Conservation (phyloP, 1,140 invertebrate genomes). For the Leucophenga varia region DNA sequence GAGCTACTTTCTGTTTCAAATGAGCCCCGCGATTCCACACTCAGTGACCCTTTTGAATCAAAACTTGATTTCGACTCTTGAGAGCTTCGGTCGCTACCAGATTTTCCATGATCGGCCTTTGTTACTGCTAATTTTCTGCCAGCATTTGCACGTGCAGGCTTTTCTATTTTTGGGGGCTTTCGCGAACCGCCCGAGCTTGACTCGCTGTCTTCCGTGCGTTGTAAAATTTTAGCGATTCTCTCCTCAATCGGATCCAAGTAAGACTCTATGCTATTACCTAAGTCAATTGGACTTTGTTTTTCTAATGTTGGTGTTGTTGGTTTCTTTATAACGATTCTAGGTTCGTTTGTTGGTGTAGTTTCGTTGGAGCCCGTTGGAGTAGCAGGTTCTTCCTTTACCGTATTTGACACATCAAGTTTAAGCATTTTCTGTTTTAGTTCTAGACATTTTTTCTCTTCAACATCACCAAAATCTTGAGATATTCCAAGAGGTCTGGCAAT, state of each 20-base stretch:
- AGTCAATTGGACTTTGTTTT: constrained; percentile 64
- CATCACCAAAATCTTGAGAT: constrained; percentile 69
- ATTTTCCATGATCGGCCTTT: constrained; percentile 35
- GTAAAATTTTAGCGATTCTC: constrained; percentile 41
- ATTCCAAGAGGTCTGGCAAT: constrained; percentile 75
- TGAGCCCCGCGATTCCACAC: constrained; percentile 67
- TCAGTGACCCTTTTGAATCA: constrained; percentile 63
- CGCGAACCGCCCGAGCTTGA: constrained; percentile 49
- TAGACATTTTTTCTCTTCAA: constrained; percentile 59
- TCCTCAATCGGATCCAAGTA: constrained; percentile 52
- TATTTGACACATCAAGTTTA: constrained; percentile 34
- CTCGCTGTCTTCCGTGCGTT: constrained; percentile 48
- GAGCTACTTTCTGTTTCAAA: constrained; percentile 74
- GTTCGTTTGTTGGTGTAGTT: constrained; percentile 38
- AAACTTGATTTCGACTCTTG: constrained; percentile 64
- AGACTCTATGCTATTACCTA: constrained; percentile 46
- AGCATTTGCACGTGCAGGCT: constrained; percentile 38
- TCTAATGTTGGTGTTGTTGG: constrained; percentile 63
- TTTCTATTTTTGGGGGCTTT: constrained; percentile 45
- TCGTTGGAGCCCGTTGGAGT: constrained; percentile 34
- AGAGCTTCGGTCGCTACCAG: constrained; percentile 52
- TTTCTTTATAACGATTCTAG: constrained; percentile 55
- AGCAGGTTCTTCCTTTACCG: constrained; percentile 11
- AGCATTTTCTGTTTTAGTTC: constrained; percentile 52
- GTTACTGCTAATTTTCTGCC: constrained; percentile 44